Base-by-base conservation (phyloP, 2,888 invertebrate genomes). In the Penaeus monodon region DNA sequence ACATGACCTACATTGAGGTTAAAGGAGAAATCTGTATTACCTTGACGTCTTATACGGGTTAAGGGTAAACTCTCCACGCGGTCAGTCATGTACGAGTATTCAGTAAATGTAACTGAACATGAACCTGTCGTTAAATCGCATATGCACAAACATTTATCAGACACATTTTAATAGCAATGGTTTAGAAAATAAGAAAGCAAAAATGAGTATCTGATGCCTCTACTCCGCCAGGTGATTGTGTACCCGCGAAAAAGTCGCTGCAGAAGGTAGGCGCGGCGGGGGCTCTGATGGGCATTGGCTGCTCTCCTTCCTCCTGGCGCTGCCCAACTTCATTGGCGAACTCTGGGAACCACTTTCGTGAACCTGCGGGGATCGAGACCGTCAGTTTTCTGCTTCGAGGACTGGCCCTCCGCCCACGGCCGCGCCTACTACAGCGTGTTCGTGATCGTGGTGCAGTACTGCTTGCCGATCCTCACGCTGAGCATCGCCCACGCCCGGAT, bases 401-500 rank as follows among this genome's bases (percentile, higher is more conserved):
- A 96, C 91, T 97, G 96, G 96, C 96, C 96, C 0, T 91, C 78
- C n/a, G 49, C 27, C 6, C 85, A 24, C 89, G 96, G 96, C 0
- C 93, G 96, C 89, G 95, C 95, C 2, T 95, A 95, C 90, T 97
- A 97, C 93, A 97, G 97, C 8, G 94, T 96, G 85, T 96, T 96
- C 91, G 96, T 96, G 88, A 94, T 97, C 91, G 94, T 97, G 90
- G 95, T 97, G 89, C 97, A 96, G 93, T 98, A 96, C 92, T 93
- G 96, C 90, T 92, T 97, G 70, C 97, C 97, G 74, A 96, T 97
- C 89, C 93, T 96, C 89, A 96, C 96, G 8, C 96, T 97, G 57
- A 95, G 96, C 80, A 94, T 95, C 65, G 96, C 97, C 0, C 97
- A 97, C 92, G 94, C 96, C 6, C 94, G 96, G 91, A 97, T 97